phyloP scores from a whole-genome alignment of 2,113 vertebrate genomes.

The Alces alces region DNA sequence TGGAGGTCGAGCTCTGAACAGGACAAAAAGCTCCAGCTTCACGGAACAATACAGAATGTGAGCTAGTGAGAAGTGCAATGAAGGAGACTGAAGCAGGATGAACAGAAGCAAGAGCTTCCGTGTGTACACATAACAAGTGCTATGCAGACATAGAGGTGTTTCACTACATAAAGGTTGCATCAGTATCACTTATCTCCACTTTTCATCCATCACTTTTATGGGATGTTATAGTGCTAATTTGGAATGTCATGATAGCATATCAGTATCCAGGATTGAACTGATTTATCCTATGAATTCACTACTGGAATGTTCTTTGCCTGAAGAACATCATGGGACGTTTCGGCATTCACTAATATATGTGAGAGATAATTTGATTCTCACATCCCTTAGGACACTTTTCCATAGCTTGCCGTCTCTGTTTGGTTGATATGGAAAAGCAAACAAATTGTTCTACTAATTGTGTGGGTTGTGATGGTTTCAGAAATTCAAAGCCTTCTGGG shows the following conservation, averaged over 20 bases:
- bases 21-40: not conserved
- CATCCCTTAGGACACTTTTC: not conserved
- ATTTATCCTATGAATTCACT: not conserved
- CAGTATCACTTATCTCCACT: not conserved
- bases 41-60: not conserved
- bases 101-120: not conserved
- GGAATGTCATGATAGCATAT: not conserved
- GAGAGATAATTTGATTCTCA: not conserved
- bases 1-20: not conserved
- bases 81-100: not conserved
- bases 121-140: not conserved
- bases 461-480: not conserved
- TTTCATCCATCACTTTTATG: not conserved
- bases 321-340: not conserved
- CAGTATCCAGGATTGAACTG: not conserved
- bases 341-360: not conserved
- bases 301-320: not conserved
- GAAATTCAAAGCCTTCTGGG: conserved; percentile 6
- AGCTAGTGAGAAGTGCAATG: not conserved
- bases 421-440: conserved; percentile 12
- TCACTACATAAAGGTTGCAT: not conserved
- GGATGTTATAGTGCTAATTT: not conserved
- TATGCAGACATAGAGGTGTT: not conserved
- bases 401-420: not conserved
- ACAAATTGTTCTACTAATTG: not conserved